Base-by-base conservation (phyloP, 2,797 vertebrate species). In the Tinamus major region DNA sequence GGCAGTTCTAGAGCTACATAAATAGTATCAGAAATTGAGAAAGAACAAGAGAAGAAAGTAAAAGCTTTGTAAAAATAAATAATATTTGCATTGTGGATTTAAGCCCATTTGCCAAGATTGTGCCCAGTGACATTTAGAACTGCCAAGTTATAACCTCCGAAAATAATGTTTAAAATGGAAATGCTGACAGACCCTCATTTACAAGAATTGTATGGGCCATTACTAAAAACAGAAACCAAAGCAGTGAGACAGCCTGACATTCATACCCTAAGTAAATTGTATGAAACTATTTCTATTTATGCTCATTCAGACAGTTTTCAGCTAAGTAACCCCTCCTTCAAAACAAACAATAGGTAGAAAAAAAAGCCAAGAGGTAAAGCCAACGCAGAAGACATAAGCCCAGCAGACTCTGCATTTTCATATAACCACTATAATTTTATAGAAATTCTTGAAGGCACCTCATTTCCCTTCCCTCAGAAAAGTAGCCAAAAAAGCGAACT, bases 111-210 rank as follows among this genome's bases (percentile, higher is more conserved):
- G 84, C 87, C 91, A 96, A 78, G 56, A 80, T 2, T 62, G 33
- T 75, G 64, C 69, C 81, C 71, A 89, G 79, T 90, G 61, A 90
- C 89, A 58, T 29, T 41, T 9, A 56, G 31, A 85, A 64, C 58
- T 94, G 88, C 86, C 80, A 92, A 89, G 49, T 65, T 88, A 84
- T 31, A 95, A 84, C 55, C 51, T 89, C 84, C 48, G 41, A 94
- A 93, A 95, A 79, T 37, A 75, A 85, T 10, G 24, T 46, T 93
- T 71, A 89, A 64, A 87, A 83, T 23, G 81, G 56, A 92, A 93
- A 93, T 58, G 48, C 87, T 93, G 91, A 82, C 81, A 87, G 37
- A 37, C 39, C 24, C 18, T 85, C 71, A 85, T 77, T 90, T 92
- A 92, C 48, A 89, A 69, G 56, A 92, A 85, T 76, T 77, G 24